Conservation (phyloP, 2,888 invertebrate species). For the Sepioteuthis lessoniana region DNA sequence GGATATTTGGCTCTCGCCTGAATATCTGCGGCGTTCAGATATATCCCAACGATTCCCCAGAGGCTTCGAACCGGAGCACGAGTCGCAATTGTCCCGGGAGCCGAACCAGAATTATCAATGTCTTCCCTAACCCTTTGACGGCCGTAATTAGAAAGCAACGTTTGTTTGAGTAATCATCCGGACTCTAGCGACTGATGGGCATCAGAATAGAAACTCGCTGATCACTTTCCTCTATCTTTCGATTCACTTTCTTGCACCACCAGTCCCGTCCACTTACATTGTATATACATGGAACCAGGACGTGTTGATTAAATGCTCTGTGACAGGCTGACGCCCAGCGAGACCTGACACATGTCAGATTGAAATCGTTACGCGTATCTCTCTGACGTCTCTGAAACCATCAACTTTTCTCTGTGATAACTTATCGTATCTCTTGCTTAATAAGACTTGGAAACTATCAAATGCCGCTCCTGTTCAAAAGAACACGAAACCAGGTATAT, state of each 20-base stretch:
- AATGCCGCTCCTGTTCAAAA: neutral
- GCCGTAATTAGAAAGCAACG: slow-evolving; percentile 10
- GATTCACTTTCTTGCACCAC: neutral
- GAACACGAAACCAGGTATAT: neutral
- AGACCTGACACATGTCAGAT: slow-evolving; percentile 33
- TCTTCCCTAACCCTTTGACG: slow-evolving; percentile 11
- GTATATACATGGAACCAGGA: slow-evolving; percentile 33
- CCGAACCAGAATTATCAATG: slow-evolving; percentile 9
- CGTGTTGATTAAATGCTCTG: slow-evolving; percentile 33
- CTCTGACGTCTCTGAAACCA: slow-evolving; percentile 20
- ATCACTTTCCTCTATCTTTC: neutral
- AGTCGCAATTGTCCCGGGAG: slow-evolving; percentile 33
- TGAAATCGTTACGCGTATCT: slow-evolving; percentile 1
- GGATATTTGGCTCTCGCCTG: slow-evolving; percentile 23
- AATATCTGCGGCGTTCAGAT: slow-evolving; percentile 6
- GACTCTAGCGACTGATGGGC: slow-evolving; percentile 12
- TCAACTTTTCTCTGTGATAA: neutral
- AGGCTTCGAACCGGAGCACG: slow-evolving; percentile 7
- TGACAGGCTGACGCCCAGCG: slow-evolving; percentile 33
- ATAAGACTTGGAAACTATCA: slow-evolving; percentile 33
- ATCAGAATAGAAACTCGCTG: slow-evolving; percentile 15
- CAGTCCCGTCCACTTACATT: neutral
- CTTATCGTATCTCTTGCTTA: neutral
- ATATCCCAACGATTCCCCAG: slow-evolving; percentile 33
- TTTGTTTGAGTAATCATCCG: slow-evolving; percentile 33